These are phyloP conservation scores for Aurelia aurita DNA, from an alignment of 30 jellyfish, hydroid and myxozoan genomes.

Conservation along the genomic window DNA sequence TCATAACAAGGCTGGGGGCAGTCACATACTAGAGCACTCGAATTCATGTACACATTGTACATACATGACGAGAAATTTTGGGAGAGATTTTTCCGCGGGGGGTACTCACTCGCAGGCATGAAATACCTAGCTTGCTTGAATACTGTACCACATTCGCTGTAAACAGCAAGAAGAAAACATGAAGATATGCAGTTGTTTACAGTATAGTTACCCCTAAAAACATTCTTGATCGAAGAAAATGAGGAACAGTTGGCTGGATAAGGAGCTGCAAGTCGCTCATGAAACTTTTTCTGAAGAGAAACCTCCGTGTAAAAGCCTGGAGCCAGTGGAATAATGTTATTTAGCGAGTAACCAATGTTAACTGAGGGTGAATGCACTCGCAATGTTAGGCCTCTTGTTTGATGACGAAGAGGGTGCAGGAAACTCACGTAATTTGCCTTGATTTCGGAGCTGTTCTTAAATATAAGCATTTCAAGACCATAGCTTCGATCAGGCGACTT, in stretches of 20 bases:
- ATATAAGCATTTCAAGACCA: slow-evolving; percentile 17
- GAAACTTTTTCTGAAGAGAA: not conserved
- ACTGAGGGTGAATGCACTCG: slow-evolving; percentile 5
- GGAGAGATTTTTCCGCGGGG: not conserved
- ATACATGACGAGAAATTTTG: no score
- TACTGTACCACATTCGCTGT: slow-evolving; percentile 2
- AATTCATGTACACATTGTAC: no score
- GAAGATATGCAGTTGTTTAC: not conserved
- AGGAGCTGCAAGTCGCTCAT: slow-evolving; percentile 10
- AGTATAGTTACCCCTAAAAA: not conserved
- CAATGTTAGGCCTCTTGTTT: not conserved
- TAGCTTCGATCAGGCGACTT: not conserved
- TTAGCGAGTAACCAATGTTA: not conserved
- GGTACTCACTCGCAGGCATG: slow-evolving; percentile 4
- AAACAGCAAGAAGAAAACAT: not conserved
- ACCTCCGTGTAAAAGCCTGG: slow-evolving; percentile 26
- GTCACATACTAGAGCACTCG: not conserved
- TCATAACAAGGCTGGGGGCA: slow-evolving; percentile 49
- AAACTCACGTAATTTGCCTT: not conserved
- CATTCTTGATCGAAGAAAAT: not conserved
- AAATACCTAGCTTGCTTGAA: not conserved
- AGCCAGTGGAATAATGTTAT: not conserved
- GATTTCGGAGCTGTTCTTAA: slow-evolving; percentile 1
- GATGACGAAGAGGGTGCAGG: not conserved
- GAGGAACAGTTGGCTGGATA: slow-evolving; percentile 14